Conservation (phyloP, 2,888 invertebrate species). For the Stegana nigrithorax region DNA sequence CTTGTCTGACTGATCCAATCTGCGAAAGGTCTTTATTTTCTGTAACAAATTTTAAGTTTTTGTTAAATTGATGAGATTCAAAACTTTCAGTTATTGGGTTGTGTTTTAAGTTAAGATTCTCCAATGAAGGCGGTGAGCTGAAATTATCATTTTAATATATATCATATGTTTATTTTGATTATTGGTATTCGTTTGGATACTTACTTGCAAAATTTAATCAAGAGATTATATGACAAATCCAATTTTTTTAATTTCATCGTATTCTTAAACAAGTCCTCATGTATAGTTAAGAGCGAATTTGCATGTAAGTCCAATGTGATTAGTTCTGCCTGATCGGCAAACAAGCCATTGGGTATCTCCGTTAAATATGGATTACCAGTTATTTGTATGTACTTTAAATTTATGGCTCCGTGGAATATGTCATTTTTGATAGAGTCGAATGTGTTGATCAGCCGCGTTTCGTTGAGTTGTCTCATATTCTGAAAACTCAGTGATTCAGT, state of each 20-base stretch:
- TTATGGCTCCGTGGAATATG: background rate
- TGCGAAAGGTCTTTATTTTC: too few relatives aligned
- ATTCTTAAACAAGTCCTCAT: background rate
- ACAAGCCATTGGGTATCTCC: background rate
- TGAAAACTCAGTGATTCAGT: too few relatives aligned
- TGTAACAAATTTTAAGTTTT: too few relatives aligned
- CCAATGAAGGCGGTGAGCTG: background rate
- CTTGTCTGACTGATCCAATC: too few relatives aligned
- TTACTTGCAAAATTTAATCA: background rate
- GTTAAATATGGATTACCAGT: background rate
- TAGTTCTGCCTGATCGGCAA: background rate
- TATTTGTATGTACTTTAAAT: background rate
- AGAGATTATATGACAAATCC: background rate
- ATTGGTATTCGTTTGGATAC: too few relatives aligned
- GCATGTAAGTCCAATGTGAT: background rate
- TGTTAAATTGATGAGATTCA: background rate
- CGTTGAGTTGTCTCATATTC: background rate
- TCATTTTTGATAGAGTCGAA: background rate
- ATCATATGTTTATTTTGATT: background rate
- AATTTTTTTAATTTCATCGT: background rate
- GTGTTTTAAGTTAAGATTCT: background rate
- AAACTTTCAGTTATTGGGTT: background rate
- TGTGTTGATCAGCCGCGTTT: too few relatives aligned
- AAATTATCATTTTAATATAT: background rate
- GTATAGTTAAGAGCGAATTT: background rate